These are phyloP conservation scores for Epirrita christyi DNA, from an alignment of 2,888 invertebrate genomes.

Conservation along the genomic window DNA sequence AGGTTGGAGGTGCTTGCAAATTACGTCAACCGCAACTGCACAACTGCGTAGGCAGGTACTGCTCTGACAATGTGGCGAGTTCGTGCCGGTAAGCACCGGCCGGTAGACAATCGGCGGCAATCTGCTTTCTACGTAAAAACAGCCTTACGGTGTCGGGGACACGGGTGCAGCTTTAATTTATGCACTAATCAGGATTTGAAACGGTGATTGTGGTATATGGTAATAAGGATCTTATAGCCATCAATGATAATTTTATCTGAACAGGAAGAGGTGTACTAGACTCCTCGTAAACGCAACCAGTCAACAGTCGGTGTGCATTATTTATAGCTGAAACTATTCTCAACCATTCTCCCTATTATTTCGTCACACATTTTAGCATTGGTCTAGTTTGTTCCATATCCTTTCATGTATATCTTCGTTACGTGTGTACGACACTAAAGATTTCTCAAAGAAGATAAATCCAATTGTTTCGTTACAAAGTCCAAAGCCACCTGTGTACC, in stretches of 20 bases:
- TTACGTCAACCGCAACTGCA: too few relatives aligned
- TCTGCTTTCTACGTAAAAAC: conserved; percentile 12
- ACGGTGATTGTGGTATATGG: conserved; percentile 41
- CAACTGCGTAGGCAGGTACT: too few relatives aligned
- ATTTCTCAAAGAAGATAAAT: conserved; percentile 14
- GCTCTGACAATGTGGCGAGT: too few relatives aligned
- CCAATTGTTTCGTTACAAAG: conserved; percentile 27
- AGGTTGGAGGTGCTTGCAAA: too few relatives aligned
- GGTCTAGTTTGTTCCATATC: too few relatives aligned
- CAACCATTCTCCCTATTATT: not conserved
- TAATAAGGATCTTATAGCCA: conserved; percentile 35
- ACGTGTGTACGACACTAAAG: not conserved
- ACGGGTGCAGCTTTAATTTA: conserved; percentile 38
- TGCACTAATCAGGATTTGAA: conserved; percentile 42
- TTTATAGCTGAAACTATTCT: not conserved
- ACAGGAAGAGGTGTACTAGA: conserved; percentile 32
- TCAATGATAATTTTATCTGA: conserved; percentile 39
- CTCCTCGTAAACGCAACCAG: conserved; percentile 20
- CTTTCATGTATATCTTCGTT: too few relatives aligned
- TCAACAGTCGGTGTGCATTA: conserved; percentile 9
- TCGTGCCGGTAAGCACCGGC: not conserved
- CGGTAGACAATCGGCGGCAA: not conserved
- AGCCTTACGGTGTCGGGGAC: conserved; percentile 46
- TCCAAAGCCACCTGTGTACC: conserved; percentile 27
- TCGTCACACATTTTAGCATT: too few relatives aligned